phyloP scores from a whole-genome alignment of 2,888 invertebrate genomes.

The Euspilapteryx auroguttella region DNA sequence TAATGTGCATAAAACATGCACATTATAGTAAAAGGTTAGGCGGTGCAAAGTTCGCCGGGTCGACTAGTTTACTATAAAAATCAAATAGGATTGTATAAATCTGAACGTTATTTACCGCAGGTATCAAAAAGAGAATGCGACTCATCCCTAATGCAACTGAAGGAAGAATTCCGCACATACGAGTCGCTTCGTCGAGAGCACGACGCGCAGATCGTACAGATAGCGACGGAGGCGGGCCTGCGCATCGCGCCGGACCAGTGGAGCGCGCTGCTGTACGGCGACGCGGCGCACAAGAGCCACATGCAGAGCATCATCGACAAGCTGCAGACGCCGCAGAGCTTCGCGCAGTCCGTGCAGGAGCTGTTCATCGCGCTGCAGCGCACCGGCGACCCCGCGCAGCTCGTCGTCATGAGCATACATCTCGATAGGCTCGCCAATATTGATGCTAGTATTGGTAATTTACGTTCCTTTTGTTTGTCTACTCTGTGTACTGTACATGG shows the following conservation, averaged over 20 bases:
- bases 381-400: slow-evolving; percentile 77
- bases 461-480: too few relatives aligned
- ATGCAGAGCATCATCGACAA: slow-evolving; percentile 91
- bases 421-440: slow-evolving; percentile 84
- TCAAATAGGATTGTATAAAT: too few relatives aligned
- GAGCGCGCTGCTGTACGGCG: slow-evolving; percentile 95
- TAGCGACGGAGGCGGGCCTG: slow-evolving; percentile 95
- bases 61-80: too few relatives aligned
- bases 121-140: slow-evolving; percentile 95
- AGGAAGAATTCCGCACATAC: slow-evolving; percentile 95
- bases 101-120: too few relatives aligned
- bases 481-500: too few relatives aligned
- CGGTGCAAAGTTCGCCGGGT: too few relatives aligned
- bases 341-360: slow-evolving; percentile 89
- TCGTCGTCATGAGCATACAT: slow-evolving; percentile 75
- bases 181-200: slow-evolving; percentile 92
- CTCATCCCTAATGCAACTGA: slow-evolving; percentile 96
- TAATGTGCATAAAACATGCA: too few relatives aligned
- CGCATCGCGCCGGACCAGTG: slow-evolving; percentile 98
- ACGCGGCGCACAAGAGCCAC: slow-evolving; percentile 92
- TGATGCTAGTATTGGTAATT: slow-evolving; percentile 81
- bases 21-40: too few relatives aligned
- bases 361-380: slow-evolving; percentile 87
- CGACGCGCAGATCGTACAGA: slow-evolving; percentile 98
- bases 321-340: slow-evolving; percentile 91